These are phyloP conservation scores for Margarornis squamiger DNA, from an alignment of 2,797 vertebrate species.

Conservation along the genomic window DNA sequence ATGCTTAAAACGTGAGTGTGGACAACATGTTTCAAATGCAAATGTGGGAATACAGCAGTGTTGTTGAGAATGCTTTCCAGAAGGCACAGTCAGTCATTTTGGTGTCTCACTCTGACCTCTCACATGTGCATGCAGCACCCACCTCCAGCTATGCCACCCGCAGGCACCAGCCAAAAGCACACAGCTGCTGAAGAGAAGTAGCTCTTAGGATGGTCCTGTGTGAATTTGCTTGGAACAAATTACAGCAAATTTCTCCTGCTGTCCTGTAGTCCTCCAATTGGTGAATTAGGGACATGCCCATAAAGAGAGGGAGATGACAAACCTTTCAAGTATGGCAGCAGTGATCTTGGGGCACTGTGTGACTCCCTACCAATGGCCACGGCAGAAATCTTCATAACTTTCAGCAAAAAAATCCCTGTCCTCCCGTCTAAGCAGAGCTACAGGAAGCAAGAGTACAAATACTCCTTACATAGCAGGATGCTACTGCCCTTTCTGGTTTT, in stretches of 20 bases:
- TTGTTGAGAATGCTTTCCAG: neutral
- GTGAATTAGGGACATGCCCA: neutral
- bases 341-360: neutral
- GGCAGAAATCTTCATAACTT: neutral
- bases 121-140: neutral
- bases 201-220: neutral
- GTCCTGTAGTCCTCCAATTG: neutral
- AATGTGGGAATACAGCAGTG: neutral
- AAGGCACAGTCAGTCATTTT: neutral
- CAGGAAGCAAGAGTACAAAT: neutral
- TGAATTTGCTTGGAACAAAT: neutral
- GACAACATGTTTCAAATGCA: neutral
- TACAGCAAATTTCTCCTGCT: neutral
- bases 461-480: neutral
- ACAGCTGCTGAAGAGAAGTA: neutral
- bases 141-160: neutral
- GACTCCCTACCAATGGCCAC: neutral
- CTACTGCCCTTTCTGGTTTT: neutral
- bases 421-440: neutral
- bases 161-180: neutral
- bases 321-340: neutral
- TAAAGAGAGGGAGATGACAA: neutral
- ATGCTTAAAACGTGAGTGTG: neutral
- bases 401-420: neutral
- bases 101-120: neutral